Evolutionary conservation across 2,888 invertebrate genomes (phyloP), one percentile per base, ranked within the genome.

Genomic region (Sminthurinus aureus): DNA sequence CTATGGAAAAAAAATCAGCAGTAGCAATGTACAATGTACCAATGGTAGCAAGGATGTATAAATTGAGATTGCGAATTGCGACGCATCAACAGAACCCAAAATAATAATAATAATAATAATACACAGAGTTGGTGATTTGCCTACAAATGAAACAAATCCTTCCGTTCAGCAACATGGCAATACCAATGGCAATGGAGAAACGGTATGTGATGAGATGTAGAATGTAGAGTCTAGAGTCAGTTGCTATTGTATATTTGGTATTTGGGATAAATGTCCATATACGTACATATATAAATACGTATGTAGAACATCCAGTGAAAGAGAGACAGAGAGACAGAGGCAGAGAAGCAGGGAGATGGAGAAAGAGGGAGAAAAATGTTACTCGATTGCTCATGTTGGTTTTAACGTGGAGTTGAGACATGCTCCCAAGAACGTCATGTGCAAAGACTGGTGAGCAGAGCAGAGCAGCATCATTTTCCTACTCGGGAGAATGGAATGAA

Each of bases 71-170:
- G 71, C 24, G 3, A 71, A 71, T 71, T 71, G 71, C 24, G 13
- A 71, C 71, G 71, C 71, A 71, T 71, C 71, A 71, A 69, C 20
- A 69, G n/a, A n/a, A 24, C 24, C 26, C 71, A 71, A 13, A 24
- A 26, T 71, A 71, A 71, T 71, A 71, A 67, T 71, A 71, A 71
- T 71, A 71, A 67, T 15, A 64, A 64, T 18, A n/a, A 64, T 13
- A 71, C 22, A 71, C 24, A 71, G 20, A 71, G 71, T 71, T 71
- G 71, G 26, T 71, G 71, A 71, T 71, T 71, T 71, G 71, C 71
- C 71, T 71, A 71, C 71, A 71, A 71, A 71, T 71, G 71, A 71
- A 69, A 38, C 38, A 38, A 38, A 71, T 71, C 71, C 71, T 58
- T 58, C 18, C 58, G 71, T 24, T 69, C 22, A n/a, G 22, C n/a